Percentiles rank a stretch among this genome's conserved stretches.
These are phyloP conservation scores for Cinclus cinclus DNA, from an alignment of 2,113 vertebrate genomes.

Conservation along the genomic window DNA sequence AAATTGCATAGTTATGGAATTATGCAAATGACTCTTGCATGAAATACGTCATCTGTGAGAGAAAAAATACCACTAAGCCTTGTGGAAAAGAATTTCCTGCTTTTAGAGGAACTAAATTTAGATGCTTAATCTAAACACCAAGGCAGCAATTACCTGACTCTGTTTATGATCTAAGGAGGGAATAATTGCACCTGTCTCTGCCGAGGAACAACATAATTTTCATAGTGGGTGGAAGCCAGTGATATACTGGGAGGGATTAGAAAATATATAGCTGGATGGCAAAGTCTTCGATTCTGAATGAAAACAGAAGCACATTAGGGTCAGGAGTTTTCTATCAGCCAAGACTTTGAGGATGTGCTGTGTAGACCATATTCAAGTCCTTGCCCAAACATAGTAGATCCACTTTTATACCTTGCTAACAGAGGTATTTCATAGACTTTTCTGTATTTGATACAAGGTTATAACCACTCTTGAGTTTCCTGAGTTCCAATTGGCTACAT, in stretches of 20 bases:
- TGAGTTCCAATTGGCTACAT: not conserved
- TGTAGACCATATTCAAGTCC: not conserved
- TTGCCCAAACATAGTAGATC: not conserved
- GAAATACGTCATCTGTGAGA: not conserved
- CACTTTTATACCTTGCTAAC: not conserved
- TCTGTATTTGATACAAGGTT: not conserved
- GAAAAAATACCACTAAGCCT: not conserved
- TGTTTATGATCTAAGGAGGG: not conserved
- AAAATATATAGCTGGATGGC: not conserved
- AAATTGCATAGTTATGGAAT: not conserved
- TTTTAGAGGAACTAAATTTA: not conserved
- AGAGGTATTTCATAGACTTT: not conserved
- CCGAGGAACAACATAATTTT: not conserved
- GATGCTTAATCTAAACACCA: not conserved
- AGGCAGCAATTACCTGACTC: not conserved
- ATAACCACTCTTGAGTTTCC: not conserved
- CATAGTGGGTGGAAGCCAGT: not conserved
- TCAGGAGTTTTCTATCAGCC: not conserved
- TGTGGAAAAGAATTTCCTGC: not conserved
- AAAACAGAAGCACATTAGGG: not conserved
- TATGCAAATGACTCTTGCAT: not conserved
- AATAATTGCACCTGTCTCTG: not conserved
- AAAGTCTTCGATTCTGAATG: not conserved
- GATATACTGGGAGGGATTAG: not conserved
- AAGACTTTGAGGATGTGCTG: not conserved